These are phyloP conservation scores for Margaritifera margaritifera DNA, from an alignment of 2,888 invertebrate genomes.

Conservation along the genomic window DNA sequence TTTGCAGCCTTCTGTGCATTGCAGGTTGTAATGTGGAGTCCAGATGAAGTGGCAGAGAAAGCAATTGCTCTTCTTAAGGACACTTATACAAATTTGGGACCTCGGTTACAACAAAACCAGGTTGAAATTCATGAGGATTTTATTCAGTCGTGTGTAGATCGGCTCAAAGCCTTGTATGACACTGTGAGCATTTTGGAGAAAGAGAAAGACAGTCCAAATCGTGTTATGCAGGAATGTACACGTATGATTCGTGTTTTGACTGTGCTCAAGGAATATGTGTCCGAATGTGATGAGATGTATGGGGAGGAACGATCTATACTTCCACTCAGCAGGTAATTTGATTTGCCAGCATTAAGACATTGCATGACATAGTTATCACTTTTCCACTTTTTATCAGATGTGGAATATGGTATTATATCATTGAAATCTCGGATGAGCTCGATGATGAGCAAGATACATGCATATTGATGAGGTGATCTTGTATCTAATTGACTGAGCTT, in stretches of 20 bases:
- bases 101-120: constrained; percentile 83
- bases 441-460: too few relatives aligned
- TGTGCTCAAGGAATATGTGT: constrained; percentile 94
- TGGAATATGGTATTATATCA: too few relatives aligned
- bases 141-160: constrained; percentile 92
- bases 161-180: constrained; percentile 84
- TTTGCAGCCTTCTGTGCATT: constrained; percentile 1
- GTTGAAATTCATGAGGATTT: constrained; percentile 92
- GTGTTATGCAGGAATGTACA: constrained; percentile 81
- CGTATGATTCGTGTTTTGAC: constrained; percentile 91
- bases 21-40: constrained; percentile 87
- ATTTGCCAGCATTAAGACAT: background rate
- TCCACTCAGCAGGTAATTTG: constrained; percentile 83
- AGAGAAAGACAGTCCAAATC: constrained; percentile 75
- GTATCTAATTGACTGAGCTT: too few relatives aligned
- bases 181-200: constrained; percentile 76
- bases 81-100: constrained; percentile 94
- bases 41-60: constrained; percentile 92
- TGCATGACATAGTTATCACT: too few relatives aligned
- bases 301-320: constrained; percentile 89
- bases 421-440: too few relatives aligned
- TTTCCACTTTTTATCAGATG: too few relatives aligned
- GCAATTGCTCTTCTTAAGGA: constrained; percentile 93
- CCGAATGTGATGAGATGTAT: constrained; percentile 86
- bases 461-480: too few relatives aligned